Percentiles rank a stretch among this genome's conserved stretches.
These are phyloP conservation scores for Ptychodera flava DNA, from an alignment of 35 echinoderm and acorn worm genomes.

Conservation along the genomic window DNA sequence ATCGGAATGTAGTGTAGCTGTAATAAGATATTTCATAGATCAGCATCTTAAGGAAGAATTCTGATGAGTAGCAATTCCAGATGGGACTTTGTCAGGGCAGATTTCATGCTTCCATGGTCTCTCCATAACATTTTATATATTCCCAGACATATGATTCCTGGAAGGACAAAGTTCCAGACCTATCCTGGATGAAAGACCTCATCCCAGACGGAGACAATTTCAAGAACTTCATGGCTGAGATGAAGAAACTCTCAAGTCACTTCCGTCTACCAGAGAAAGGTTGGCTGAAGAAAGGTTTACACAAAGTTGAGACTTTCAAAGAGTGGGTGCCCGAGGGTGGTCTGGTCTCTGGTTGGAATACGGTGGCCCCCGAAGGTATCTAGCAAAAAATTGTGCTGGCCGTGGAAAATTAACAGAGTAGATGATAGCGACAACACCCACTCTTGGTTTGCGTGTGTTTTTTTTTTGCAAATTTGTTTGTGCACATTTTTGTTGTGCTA, in stretches of 20 bases:
- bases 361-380: background rate
- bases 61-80: too few species aligned
- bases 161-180: conserved; percentile 83
- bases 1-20: too few species aligned
- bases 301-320: conserved; percentile 46
- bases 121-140: too few species aligned
- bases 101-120: too few species aligned
- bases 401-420: background rate
- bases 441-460: background rate
- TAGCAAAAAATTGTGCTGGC: background rate
- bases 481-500: background rate
- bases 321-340: conserved; percentile 43
- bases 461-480: conserved; percentile 15
- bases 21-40: too few species aligned
- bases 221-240: conserved; percentile 36
- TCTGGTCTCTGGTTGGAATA: background rate
- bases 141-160: conserved; percentile 84
- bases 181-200: conserved; percentile 75
- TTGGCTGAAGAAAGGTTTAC: conserved; percentile 56
- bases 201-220: conserved; percentile 51
- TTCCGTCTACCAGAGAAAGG: conserved; percentile 91
- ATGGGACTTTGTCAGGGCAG: too few species aligned
- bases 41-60: too few species aligned
- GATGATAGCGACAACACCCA: background rate
- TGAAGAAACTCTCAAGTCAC: conserved; percentile 52